Evolutionary conservation across 2,888 invertebrate genomes (phyloP), one percentile per base, ranked within the genome.

Genomic region (Pyrochroa serraticornis): DNA sequence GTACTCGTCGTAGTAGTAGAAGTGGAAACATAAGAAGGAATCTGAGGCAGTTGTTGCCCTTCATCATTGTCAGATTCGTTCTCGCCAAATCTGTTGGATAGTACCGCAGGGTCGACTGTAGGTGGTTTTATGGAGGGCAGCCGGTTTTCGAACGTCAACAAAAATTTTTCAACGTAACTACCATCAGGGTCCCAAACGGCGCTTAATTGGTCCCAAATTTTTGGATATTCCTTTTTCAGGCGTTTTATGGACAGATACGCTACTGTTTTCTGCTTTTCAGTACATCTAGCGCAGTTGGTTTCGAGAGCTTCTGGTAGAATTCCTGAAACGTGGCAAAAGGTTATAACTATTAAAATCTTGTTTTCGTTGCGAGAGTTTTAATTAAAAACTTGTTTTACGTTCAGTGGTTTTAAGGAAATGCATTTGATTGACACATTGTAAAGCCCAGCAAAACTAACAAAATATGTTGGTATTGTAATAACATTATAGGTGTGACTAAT

Each of bases 111-210:
- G 41, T 12, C 35, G 9, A 41, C 7, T 8, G 42, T 2, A 9
- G 32, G 9, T 13, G 48, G 33, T 41, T 2, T 36, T 22, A 7
- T 38, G 6, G 44, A 22, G 7, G 41, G 44, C 12, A 48, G 34
- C 32, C 22, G 10, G 8, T 30, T 44, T 36, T 61, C 65, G 57
- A 71, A 69, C 2, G 76, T 67, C 48, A 76, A 71, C 51, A 82
- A 81, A 47, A 80, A 83, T 44, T 78, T 78, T 42, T 76, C 80
- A 64, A 83, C 78, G 70, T 82, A 83, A 61, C 87, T 85, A 0
- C 88, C 89, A 0, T 85, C 84, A 1, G 90, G 89, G 74, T 91
- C 91, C 84, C 89, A 91, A 55, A 83, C 83, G 5, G 79, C 79
- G 7, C 83, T 69, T 9, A 91, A 79, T 72, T 85, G 84, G 2